Conservation (phyloP, 2,797 vertebrate species). For the Eupleurogrammus muticus region DNA sequence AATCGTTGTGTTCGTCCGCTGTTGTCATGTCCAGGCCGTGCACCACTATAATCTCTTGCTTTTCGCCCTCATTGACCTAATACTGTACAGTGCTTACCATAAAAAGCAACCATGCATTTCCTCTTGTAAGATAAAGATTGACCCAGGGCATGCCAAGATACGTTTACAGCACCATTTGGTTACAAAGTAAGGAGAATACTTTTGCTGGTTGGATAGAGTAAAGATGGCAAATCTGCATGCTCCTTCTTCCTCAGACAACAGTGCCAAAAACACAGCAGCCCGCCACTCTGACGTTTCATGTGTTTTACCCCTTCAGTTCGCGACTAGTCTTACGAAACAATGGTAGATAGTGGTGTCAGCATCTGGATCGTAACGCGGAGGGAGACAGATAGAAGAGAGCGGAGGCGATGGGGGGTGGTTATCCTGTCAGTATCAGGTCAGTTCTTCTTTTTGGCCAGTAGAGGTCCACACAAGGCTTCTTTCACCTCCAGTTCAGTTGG, state of each 20-base stretch:
- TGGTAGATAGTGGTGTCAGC: constrained; percentile 6
- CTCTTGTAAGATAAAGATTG: constrained; percentile 36
- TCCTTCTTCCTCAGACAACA: constrained; percentile 46
- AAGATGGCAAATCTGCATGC: constrained; percentile 58
- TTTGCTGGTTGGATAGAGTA: constrained; percentile 33
- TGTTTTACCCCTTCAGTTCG: constrained; percentile 23
- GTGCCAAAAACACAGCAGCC: constrained; percentile 72
- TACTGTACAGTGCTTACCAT: constrained; percentile 57
- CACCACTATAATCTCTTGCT: constrained; percentile 65
- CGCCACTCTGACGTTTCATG: constrained; percentile 15
- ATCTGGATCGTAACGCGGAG: constrained; percentile 11
- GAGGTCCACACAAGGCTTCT: constrained; percentile 73
- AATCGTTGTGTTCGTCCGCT: constrained; percentile 61
- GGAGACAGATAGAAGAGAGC: constrained; percentile 19
- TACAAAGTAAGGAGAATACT: constrained; percentile 38
- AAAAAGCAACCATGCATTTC: constrained; percentile 38
- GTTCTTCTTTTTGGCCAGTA: constrained; percentile 65
- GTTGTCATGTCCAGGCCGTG: constrained; percentile 66
- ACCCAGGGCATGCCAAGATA: constrained; percentile 30
- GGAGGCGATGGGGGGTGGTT: neutral
- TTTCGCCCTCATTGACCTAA: constrained; percentile 49
- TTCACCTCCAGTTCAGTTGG: constrained; percentile 47
- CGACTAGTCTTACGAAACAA: constrained; percentile 23
- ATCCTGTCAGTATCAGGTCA: constrained; percentile 23
- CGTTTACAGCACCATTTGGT: constrained; percentile 6